A percentile compares a stretch with the other conserved stretches of the same genome.
phyloP scores from a whole-genome alignment of 2,113 vertebrate genomes.

The Chamaea fasciata region DNA sequence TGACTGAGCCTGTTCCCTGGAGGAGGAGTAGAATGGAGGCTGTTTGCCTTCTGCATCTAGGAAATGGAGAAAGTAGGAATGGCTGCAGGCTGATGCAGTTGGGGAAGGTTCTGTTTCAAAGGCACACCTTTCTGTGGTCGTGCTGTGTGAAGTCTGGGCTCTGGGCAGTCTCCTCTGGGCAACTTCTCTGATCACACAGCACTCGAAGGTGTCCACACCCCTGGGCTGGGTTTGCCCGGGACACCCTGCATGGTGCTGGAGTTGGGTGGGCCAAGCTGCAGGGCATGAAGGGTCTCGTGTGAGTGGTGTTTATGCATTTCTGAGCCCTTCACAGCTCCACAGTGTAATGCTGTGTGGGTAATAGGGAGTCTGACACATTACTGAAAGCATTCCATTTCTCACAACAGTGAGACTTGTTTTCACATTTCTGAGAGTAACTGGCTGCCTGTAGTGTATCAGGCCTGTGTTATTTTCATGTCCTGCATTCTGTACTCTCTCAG shows the following conservation, averaged over 20 bases:
- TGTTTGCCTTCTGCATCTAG: background rate
- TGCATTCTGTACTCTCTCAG: background rate
- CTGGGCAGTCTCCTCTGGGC: too few species aligned
- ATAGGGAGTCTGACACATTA: background rate
- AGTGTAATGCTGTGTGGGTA: background rate
- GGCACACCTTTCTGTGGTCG: accelerated
- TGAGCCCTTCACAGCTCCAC: background rate
- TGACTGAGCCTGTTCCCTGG: background rate
- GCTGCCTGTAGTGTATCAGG: background rate
- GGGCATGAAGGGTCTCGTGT: accelerated
- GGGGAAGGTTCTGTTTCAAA: background rate
- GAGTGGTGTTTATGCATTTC: background rate
- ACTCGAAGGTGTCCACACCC: accelerated
- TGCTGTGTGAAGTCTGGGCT: background rate
- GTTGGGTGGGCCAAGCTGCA: background rate
- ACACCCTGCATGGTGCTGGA: background rate
- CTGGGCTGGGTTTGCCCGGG: background rate
- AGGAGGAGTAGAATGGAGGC: too few species aligned
- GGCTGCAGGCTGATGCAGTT: accelerated
- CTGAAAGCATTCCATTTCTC: background rate
- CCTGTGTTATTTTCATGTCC: background rate
- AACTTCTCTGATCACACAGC: accelerated
- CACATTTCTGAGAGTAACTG: background rate
- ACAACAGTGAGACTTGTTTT: background rate
- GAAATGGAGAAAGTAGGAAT: background rate